Evolutionary conservation across 2,797 vertebrate genomes (phyloP), one percentile per base, ranked within the genome.

Genomic region (Lutjanus argentimaculatus): DNA sequence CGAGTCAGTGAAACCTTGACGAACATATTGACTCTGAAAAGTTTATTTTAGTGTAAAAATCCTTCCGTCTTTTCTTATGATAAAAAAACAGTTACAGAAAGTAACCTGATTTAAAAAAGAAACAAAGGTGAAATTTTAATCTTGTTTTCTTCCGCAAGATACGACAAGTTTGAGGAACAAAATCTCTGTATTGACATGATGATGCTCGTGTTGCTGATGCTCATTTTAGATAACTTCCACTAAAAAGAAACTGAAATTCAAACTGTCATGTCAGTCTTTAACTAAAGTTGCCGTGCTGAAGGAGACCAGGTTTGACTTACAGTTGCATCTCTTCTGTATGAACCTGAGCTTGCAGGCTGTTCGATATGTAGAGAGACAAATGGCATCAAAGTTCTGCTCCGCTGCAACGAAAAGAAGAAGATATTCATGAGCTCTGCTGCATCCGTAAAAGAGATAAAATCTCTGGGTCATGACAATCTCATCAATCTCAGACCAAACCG

Each of bases 291-390:
- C 1, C 7, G 19, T 3, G 51, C 46, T 49, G 45, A 25, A 30
- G 12, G 0, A 77, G 14, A 61, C 15, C 56, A 57, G 59, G 9
- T 10, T 8, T 8, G 46, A 97, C 98, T 97, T 94, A 99, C 98
- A 87, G 92, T 98, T 98, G 90, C 98, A 99, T 89, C 96, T 95
- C 88, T 97, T 99, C 87, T 99, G 98, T 45, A 99, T 94, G 87
- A 97, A 99, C 85, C 97, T 91, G 85, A 99, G 96, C 80, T 99
- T 99, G 91, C 97, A 98, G 82, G 97, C 96, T 25, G 98, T 99
- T 79, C 98, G 97, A 46, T 99, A 99, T 0, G 98, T 97, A 13
- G 97, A 98, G 0, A 99, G 96, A 76, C 96, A 94, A 91, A 99
- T 98, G 85, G 95, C 95, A 82, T 99, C 97, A 61, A 97, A 97